phyloP scores from a whole-genome alignment of 2,113 vertebrate genomes.

The Gymnorhina tibicen region DNA sequence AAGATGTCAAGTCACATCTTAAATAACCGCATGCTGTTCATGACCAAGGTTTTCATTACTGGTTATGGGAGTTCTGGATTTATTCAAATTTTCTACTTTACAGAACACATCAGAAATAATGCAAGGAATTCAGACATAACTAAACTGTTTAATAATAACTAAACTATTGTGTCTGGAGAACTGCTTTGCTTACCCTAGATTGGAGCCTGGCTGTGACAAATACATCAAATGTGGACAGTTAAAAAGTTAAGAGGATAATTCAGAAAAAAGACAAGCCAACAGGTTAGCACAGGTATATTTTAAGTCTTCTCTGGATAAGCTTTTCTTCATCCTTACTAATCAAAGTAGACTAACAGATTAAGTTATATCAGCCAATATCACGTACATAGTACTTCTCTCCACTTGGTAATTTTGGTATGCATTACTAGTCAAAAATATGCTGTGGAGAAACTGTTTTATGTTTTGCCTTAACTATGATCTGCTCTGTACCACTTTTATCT shows the following conservation, averaged over 20 bases:
- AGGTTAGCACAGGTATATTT: background rate
- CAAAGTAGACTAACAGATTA: background rate
- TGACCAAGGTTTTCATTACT: background rate
- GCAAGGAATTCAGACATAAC: background rate
- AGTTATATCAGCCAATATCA: background rate
- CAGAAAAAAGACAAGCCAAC: background rate
- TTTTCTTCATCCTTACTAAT: background rate
- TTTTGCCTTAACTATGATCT: background rate
- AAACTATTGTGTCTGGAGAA: background rate
- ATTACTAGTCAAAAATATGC: background rate
- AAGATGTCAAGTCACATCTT: background rate
- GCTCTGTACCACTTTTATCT: background rate
- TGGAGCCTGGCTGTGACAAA: background rate
- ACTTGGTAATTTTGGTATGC: background rate
- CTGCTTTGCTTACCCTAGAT: background rate
- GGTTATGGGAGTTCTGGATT: background rate
- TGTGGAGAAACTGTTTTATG: background rate
- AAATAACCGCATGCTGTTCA: background rate
- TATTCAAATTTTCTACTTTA: background rate
- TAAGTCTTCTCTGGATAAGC: background rate
- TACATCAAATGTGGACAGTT: background rate
- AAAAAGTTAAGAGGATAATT: background rate
- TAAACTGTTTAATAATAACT: background rate
- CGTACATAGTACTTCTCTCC: background rate
- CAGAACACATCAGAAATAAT: background rate